phyloP scores from a whole-genome alignment of 1,140 invertebrate species.

The Scylla paramamosain region DNA sequence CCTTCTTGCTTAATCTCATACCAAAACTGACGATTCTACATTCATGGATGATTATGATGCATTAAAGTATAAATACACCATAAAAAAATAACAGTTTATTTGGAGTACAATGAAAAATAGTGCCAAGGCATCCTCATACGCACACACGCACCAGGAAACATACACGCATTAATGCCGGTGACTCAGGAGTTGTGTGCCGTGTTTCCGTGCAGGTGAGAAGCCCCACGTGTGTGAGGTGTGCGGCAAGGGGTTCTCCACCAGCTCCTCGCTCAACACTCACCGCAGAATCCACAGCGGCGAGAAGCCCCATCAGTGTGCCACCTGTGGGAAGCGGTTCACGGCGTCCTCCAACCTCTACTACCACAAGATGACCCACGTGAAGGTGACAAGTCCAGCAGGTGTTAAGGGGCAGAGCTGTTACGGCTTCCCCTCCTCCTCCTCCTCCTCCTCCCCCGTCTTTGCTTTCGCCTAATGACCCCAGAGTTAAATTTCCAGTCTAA shows the following conservation, averaged over 20 bases:
- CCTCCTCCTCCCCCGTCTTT: not conserved
- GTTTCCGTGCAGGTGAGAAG: slow-evolving; percentile 82
- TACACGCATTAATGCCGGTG: not conserved
- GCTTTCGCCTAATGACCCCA: no score
- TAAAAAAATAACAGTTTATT: not conserved
- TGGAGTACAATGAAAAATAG: not conserved
- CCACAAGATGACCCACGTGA: slow-evolving; percentile 69
- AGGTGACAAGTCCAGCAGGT: slow-evolving; percentile 79
- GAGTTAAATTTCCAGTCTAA: no score
- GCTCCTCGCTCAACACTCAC: slow-evolving; percentile 69
- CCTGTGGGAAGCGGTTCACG: slow-evolving; percentile 70
- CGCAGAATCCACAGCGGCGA: slow-evolving; percentile 66
- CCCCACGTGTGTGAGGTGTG: slow-evolving; percentile 69
- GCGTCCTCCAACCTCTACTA: slow-evolving; percentile 69
- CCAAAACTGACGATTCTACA: not conserved
- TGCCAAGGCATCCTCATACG: slow-evolving; percentile 66
- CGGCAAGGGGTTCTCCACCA: slow-evolving; percentile 66
- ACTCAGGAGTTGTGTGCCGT: slow-evolving; percentile 78
- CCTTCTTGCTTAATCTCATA: not conserved
- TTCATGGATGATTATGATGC: no score
- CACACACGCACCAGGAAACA: slow-evolving; percentile 79
- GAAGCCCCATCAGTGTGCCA: slow-evolving; percentile 64
- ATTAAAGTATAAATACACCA: no score
- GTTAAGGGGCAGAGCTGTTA: not conserved
- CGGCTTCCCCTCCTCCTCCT: not conserved